phyloP scores from a whole-genome alignment of 2,797 vertebrate species.

The Tiaroga cobitis region DNA sequence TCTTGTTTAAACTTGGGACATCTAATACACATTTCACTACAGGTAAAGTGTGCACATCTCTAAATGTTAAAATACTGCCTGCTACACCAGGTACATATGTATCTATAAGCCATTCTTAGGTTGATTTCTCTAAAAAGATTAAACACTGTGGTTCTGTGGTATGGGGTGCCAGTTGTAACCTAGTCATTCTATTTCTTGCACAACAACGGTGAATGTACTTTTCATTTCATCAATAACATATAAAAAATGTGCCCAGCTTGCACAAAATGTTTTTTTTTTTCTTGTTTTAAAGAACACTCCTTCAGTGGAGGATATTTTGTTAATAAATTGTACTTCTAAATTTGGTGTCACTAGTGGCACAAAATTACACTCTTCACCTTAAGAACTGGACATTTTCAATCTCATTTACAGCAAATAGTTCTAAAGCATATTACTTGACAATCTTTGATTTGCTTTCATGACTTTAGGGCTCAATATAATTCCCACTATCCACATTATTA shows the following conservation, averaged over 20 bases:
- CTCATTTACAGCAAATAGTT: constrained; percentile 1
- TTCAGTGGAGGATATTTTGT: neutral
- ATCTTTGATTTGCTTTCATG: constrained; percentile 29
- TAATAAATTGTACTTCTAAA: neutral
- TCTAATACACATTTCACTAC: neutral
- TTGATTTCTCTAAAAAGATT: neutral
- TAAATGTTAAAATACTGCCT: neutral
- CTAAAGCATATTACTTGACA: constrained; percentile 21
- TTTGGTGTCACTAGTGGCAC: neutral
- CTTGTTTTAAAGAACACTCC: neutral
- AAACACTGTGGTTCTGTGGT: neutral
- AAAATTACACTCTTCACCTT: neutral
- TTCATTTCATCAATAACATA: neutral
- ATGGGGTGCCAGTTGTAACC: neutral
- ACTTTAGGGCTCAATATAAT: constrained; percentile 10
- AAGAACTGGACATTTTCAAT: neutral
- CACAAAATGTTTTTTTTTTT: neutral
- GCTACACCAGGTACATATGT: neutral
- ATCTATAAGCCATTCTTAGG: neutral
- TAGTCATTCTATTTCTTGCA: neutral
- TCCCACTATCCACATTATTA: constrained; percentile 12
- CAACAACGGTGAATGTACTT: neutral
- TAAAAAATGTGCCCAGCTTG: neutral
- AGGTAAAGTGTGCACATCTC: neutral
- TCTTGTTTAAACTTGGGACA: neutral